phyloP scores from a whole-genome alignment of 2,888 invertebrate species.

The Pseudoips prasinana region DNA sequence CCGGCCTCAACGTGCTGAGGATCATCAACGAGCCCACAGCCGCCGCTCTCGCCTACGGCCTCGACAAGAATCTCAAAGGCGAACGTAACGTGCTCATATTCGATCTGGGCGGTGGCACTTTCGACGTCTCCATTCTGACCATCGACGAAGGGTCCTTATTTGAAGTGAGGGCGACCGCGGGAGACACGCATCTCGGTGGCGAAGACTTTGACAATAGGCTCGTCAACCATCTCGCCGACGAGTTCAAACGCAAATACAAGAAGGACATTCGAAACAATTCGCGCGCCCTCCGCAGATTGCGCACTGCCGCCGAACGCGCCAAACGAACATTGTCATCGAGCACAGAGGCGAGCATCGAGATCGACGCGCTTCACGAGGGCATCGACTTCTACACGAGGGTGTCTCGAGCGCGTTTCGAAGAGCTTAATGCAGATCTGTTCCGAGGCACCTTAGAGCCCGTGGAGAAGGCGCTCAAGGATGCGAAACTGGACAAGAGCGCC shows the following conservation, averaged over 20 bases:
- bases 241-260: slow-evolving; percentile 86
- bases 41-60: slow-evolving; percentile 87
- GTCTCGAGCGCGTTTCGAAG: slow-evolving; percentile 88
- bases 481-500: slow-evolving; percentile 87
- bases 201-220: slow-evolving; percentile 86
- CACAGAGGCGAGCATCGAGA: slow-evolving; percentile 46
- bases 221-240: slow-evolving; percentile 84
- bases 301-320: slow-evolving; percentile 89
- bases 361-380: slow-evolving; percentile 88
- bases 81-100: slow-evolving; percentile 84
- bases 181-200: slow-evolving; percentile 91
- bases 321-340: slow-evolving; percentile 89
- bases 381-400: slow-evolving; percentile 86
- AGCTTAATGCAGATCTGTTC: slow-evolving; percentile 87
- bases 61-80: slow-evolving; percentile 84
- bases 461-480: slow-evolving; percentile 89
- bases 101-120: slow-evolving; percentile 83
- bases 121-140: slow-evolving; percentile 84
- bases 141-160: slow-evolving; percentile 84
- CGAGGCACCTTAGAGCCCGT: slow-evolving; percentile 88
- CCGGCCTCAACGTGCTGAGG: slow-evolving; percentile 87
- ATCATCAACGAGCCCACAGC: slow-evolving; percentile 92
- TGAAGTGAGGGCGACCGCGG: slow-evolving; percentile 90
- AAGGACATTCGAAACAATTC: slow-evolving; percentile 85
- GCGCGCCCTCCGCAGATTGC: slow-evolving; percentile 84